Percentiles rank a stretch among this genome's conserved stretches.
Evolutionary conservation across 2,113 vertebrate genomes (phyloP).

Genomic region (Laterallus jamaicensis): DNA sequence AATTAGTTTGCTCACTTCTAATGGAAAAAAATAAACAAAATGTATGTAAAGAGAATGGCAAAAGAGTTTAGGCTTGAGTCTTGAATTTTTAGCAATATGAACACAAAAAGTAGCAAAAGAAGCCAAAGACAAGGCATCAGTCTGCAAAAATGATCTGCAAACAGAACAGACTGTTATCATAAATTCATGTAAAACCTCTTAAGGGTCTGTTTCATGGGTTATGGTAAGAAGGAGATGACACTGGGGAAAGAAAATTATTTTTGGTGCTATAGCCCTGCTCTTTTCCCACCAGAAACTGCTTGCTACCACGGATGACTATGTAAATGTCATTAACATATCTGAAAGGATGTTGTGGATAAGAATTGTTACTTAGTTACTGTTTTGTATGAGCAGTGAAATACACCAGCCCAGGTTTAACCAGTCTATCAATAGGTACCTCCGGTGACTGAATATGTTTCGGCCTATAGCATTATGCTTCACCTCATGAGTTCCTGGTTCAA

Average conservation of each 20-base stretch:
- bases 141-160: not conserved
- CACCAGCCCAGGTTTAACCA: not conserved
- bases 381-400: not conserved
- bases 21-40: not conserved
- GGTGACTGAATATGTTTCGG: not conserved
- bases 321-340: not conserved
- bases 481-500: not conserved
- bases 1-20: not conserved
- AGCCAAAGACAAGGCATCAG: not conserved
- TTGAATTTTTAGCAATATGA: not conserved
- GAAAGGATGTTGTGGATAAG: not conserved
- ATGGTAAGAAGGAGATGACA: not conserved
- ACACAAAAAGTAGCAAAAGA: not conserved
- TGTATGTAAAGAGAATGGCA: not conserved
- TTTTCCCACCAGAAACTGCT: not conserved
- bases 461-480: not conserved
- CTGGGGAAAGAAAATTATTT: not conserved
- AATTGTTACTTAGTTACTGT: not conserved
- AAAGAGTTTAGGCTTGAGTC: not conserved
- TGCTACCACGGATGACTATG: not conserved
- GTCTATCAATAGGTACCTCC: not conserved
- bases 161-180: not conserved
- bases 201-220: fast-evolving
- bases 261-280: fast-evolving
- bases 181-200: not conserved